Base-by-base conservation (phyloP, 1,140 invertebrate genomes). In the Drosophila suzukii region DNA sequence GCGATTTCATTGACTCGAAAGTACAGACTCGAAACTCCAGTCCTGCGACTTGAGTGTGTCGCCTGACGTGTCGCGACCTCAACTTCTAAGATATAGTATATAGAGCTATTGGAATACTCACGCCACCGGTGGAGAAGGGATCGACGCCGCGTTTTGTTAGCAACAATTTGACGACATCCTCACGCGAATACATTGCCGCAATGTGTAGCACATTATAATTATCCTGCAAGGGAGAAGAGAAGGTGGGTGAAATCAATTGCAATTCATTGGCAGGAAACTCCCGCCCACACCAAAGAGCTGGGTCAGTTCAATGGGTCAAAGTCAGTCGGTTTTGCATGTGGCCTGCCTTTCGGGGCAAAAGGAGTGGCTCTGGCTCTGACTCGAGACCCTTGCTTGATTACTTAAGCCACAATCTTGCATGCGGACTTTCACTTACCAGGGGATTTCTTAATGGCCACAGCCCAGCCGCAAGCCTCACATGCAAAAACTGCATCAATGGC, bases 201-300 rank as follows among this genome's bases (percentile, higher is more conserved):
- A 98, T 96, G 93, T 99, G 98, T 27, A 99, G 94, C 30, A 96
- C 97, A 94, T 98, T 98, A 93, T 97, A 97, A 92, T 98, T 98
- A 93, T 99, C 98, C 98, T 99, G 94, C 66, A 91, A 79, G 57
- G 34, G 34, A 73, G 41, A 51, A 70, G 43, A 55, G 15, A 78
- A 58, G 24, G 70, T 54, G 68, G 51, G 20, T 61, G 32, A 80
- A 88, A 80, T 88, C 84, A 88, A 88, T 88, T 81, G 77, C 32
- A 89, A 84, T 76, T 88, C 75, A 86, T 66, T 83, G 38, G 59
- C 65, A 68, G 72, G 65, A 68, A 70, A 50, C 78, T 24, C 56
- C 49, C 72, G 57, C 39, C 39, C 77, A 47, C 68, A 44, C 61
- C 44, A 51, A 1, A 2, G 0, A 41, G 58, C 59, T 46, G 50